Evolutionary conservation across 2,797 vertebrate genomes (phyloP).

Genomic region (Tachyglossus aculeatus): DNA sequence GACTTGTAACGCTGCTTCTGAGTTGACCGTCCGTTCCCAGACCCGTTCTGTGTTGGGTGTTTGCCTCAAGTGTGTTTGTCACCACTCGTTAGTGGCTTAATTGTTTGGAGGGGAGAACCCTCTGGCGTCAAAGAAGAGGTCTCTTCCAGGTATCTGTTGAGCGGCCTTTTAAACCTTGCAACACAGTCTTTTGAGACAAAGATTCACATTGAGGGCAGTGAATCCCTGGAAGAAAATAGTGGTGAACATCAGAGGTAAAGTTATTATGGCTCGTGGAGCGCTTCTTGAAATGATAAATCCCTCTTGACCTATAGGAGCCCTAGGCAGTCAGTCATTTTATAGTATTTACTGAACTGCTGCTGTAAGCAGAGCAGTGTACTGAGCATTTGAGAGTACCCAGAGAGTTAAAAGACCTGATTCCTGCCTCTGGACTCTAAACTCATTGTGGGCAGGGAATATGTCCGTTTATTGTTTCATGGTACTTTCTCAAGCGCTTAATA

Average conservation of each 20-base stretch:
- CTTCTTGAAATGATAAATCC: no score
- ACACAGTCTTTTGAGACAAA: conserved; percentile 5
- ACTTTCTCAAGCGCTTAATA: no score
- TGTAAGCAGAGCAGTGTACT: no score
- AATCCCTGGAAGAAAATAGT: conserved; percentile 23
- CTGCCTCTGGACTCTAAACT: no score
- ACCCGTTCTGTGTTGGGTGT: conserved; percentile 61
- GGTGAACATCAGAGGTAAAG: background rate
- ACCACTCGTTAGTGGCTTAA: conserved; percentile 47
- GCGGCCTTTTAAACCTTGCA: conserved; percentile 5
- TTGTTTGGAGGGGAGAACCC: conserved; percentile 23
- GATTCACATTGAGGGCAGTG: conserved; percentile 32
- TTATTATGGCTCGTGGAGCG: no score
- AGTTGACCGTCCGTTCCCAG: conserved; percentile 52
- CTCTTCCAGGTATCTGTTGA: conserved; percentile 13
- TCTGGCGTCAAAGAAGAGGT: background rate
- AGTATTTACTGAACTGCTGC: no score
- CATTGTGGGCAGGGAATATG: no score
- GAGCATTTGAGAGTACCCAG: no score
- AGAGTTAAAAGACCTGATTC: no score
- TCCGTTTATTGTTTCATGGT: no score
- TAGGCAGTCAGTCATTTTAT: no score
- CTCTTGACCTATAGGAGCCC: no score
- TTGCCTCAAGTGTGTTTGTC: conserved; percentile 61
- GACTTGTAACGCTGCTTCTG: conserved; percentile 41